Percentiles rank a stretch among this genome's conserved stretches.
Evolutionary conservation across 2,888 invertebrate genomes (phyloP).

Genomic region (Caenorhabditis uteleia): DNA sequence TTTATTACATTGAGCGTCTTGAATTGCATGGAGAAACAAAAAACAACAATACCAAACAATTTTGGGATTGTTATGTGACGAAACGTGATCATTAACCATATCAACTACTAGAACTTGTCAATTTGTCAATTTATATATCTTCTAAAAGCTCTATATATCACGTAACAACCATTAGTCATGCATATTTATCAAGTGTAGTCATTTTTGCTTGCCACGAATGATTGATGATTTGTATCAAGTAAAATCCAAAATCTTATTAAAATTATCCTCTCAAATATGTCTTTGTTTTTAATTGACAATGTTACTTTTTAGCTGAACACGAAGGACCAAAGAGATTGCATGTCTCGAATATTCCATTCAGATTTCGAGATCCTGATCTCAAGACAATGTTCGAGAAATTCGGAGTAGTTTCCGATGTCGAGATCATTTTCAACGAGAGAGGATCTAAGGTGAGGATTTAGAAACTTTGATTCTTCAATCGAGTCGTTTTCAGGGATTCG

Average conservation of each 20-base stretch:
- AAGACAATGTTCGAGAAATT: constrained; percentile 84
- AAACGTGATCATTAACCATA: constrained; percentile 34
- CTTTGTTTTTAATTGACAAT: background rate
- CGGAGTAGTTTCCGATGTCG: constrained; percentile 97
- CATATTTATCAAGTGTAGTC: constrained; percentile 18
- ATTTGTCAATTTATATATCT: constrained; percentile 13
- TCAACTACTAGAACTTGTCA: constrained; percentile 8
- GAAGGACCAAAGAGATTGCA: constrained; percentile 80
- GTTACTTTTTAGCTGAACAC: constrained; percentile 37
- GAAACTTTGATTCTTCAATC: background rate
- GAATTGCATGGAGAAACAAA: constrained; percentile 30
- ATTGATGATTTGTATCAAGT: constrained; percentile 2
- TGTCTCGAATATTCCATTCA: constrained; percentile 99
- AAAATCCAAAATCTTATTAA: background rate
- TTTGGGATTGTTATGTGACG: constrained; percentile 19
- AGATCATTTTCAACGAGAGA: constrained; percentile 99
- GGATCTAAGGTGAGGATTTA: constrained; percentile 86
- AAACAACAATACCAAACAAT: constrained; percentile 1
- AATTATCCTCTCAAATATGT: constrained; percentile 1
- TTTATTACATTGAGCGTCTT: constrained; percentile 32
- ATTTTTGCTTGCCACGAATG: constrained; percentile 26
- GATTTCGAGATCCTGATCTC: constrained; percentile 97
- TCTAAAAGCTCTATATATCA: too few species aligned
- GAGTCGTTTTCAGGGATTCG: constrained; percentile 92
- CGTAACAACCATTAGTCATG: constrained; percentile 14